These are phyloP conservation scores for Malurus splendens DNA, from an alignment of 2,797 vertebrate species.

Conservation along the genomic window DNA sequence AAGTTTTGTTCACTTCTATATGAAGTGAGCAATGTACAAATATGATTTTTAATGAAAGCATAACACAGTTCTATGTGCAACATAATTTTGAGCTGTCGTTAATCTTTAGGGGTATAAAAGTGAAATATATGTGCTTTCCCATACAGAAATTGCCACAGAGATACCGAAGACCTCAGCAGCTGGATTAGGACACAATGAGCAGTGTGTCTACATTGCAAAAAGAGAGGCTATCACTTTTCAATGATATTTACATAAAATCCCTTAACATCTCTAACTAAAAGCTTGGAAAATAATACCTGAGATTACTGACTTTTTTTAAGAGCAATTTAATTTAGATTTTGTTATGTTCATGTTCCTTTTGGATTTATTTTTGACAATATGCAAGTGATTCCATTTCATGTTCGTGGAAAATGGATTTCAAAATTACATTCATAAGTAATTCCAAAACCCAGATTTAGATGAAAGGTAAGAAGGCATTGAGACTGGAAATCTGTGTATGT, in stretches of 20 bases:
- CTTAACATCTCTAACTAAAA: not conserved
- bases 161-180: not conserved
- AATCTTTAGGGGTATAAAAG: not conserved
- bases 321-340: conserved; percentile 4
- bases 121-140: not conserved
- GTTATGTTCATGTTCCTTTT: not conserved
- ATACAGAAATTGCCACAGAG: not conserved
- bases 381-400: not conserved
- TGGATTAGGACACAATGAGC: not conserved
- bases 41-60: not conserved
- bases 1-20: not conserved
- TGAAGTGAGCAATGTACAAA: not conserved
- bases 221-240: not conserved
- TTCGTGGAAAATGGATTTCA: conserved; percentile 7
- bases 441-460: not conserved
- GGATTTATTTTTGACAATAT: not conserved
- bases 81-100: not conserved
- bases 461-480: not conserved
- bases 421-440: not conserved
- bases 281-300: not conserved
- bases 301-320: not conserved
- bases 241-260: conserved; percentile 23
- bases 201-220: not conserved
- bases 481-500: not conserved
- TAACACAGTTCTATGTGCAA: not conserved